Evolutionary conservation across 2,888 invertebrate species (phyloP).

Genomic region (Lasius platythorax): DNA sequence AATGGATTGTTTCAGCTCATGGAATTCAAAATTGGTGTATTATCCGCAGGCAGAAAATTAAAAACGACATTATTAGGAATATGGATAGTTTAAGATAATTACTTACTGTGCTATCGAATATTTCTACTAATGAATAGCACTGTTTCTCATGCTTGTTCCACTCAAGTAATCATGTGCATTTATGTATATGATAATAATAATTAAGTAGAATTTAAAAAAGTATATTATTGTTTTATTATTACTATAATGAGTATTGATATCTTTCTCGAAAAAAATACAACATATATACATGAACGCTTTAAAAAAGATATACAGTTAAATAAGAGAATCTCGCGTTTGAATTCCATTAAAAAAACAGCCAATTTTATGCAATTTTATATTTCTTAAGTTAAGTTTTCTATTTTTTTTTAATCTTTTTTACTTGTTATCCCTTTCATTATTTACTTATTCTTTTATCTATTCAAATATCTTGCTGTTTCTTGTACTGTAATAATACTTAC

Average conservation of each 20-base stretch:
- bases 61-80: constrained; percentile 41
- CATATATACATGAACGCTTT: neutral
- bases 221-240: constrained; percentile 31
- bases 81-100: constrained; percentile 67
- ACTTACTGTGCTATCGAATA: constrained; percentile 57
- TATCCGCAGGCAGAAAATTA: constrained; percentile 32
- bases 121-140: constrained; percentile 68
- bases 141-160: constrained; percentile 56
- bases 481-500: neutral
- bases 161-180: constrained; percentile 57
- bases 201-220: constrained; percentile 46
- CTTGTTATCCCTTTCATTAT: neutral
- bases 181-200: constrained; percentile 61
- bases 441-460: neutral
- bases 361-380: neutral
- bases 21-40: constrained; percentile 2
- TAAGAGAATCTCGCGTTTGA: neutral
- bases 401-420: neutral
- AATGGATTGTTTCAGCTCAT: constrained; percentile 2
- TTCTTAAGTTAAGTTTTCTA: neutral
- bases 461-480: neutral
- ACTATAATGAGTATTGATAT: neutral
- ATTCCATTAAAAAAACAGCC: neutral
- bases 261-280: neutral
- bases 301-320: neutral